Evolutionary conservation across 2,113 vertebrate species (phyloP).

Genomic region (Phalacrocorax pelagicus): DNA sequence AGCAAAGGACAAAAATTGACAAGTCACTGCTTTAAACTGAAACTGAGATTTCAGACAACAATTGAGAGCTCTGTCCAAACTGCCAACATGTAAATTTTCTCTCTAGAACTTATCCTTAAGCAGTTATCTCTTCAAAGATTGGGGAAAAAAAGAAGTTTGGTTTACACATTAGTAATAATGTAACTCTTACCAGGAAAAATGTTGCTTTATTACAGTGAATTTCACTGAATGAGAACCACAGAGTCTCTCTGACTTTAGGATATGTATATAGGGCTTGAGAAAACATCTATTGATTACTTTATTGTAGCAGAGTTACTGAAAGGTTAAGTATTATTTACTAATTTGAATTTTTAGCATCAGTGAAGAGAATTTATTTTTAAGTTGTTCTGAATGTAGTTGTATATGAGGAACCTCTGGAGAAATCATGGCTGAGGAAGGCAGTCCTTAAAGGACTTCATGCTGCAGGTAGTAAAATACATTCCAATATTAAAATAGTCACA

Average conservation of each 20-base stretch:
- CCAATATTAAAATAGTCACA: constrained; percentile 10
- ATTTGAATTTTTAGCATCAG: not conserved
- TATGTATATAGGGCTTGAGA: not conserved
- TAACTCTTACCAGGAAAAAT: not conserved
- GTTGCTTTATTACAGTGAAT: not conserved
- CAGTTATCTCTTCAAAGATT: not conserved
- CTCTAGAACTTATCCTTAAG: not conserved
- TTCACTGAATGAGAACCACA: not conserved
- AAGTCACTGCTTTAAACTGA: not conserved
- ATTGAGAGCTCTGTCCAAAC: not conserved
- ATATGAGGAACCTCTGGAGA: not conserved
- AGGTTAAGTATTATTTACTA: not conserved
- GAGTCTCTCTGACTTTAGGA: not conserved
- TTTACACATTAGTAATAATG: not conserved
- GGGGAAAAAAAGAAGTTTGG: too few species aligned
- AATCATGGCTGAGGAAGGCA: not conserved
- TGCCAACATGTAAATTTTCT: not conserved
- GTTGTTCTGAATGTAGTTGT: not conserved
- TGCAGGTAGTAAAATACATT: not conserved
- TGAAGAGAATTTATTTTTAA: not conserved
- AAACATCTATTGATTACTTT: not conserved
- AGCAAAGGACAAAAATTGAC: not conserved
- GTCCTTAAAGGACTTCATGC: not conserved
- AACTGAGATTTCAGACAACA: not conserved
- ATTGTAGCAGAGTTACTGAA: not conserved